Evolutionary conservation across 1,140 invertebrate species (phyloP).

Genomic region (Ruditapes philippinarum): DNA sequence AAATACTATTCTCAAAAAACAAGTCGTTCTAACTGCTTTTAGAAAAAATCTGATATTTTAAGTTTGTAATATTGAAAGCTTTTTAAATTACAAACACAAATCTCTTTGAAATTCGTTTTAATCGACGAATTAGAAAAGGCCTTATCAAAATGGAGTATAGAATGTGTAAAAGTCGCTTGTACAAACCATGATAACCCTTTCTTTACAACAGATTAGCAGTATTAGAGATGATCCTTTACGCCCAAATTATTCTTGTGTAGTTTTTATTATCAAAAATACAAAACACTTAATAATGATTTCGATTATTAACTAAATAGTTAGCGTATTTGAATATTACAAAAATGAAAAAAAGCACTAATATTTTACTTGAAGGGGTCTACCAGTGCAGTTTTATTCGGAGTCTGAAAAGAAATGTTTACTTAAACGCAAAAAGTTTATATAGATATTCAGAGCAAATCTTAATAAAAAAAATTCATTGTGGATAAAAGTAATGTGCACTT

Average conservation of each 20-base stretch:
- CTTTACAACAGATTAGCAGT: slow-evolving; percentile 7
- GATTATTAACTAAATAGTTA: neutral
- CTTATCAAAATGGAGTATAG: slow-evolving; percentile 26
- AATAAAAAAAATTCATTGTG: neutral
- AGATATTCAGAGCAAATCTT: neutral
- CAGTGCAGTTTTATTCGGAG: neutral
- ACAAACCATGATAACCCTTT: slow-evolving; percentile 49
- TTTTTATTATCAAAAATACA: slow-evolving; percentile 46
- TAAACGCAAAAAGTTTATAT: slow-evolving; percentile 3
- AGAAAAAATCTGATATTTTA: slow-evolving; percentile 37
- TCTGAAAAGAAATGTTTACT: slow-evolving; percentile 8
- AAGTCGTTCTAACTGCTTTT: slow-evolving; percentile 13
- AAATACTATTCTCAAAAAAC: neutral
- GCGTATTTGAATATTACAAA: neutral
- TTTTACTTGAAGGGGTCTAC: slow-evolving; percentile 7
- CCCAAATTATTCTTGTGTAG: slow-evolving; percentile 62
- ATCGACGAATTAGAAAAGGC: slow-evolving; percentile 24
- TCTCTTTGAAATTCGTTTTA: slow-evolving; percentile 34
- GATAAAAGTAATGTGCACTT: neutral
- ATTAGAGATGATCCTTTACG: slow-evolving; percentile 35
- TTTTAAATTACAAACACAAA: slow-evolving; percentile 42
- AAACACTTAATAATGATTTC: slow-evolving; percentile 38
- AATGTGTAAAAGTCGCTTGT: slow-evolving; percentile 50
- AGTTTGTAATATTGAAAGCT: slow-evolving; percentile 10
- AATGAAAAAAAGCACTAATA: neutral